Percentiles rank a stretch among this genome's conserved stretches.
Evolutionary conservation across 2,113 vertebrate species (phyloP).

Genomic region (Plotosus lineatus): DNA sequence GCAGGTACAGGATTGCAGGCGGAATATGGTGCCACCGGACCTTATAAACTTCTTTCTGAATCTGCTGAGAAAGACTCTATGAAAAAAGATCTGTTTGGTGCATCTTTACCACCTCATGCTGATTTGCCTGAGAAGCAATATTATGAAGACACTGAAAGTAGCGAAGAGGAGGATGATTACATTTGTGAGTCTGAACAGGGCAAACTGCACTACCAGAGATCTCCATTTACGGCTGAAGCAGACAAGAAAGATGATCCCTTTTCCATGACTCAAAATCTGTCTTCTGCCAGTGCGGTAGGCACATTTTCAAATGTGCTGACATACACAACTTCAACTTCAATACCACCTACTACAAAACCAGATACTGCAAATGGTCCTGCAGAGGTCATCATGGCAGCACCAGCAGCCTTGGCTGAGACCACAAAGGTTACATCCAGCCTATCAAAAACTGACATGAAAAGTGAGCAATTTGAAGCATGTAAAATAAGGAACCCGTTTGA

Average conservation of each 20-base stretch:
- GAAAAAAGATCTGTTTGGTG: conserved; percentile 74
- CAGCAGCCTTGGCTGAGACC: conserved; percentile 50
- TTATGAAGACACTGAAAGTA: conserved; percentile 76
- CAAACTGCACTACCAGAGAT: conserved; percentile 59
- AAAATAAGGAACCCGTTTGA: conserved; percentile 64
- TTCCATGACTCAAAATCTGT: conserved; percentile 59
- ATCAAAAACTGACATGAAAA: conserved; percentile 60
- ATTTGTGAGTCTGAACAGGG: conserved; percentile 61
- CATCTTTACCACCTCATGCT: conserved; percentile 75
- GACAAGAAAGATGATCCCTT: conserved; percentile 52
- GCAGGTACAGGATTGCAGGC: conserved; percentile 57
- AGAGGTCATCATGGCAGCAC: conserved; percentile 73
- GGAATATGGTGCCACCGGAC: conserved; percentile 52
- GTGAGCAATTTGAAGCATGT: conserved; percentile 62
- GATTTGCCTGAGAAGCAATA: conserved; percentile 69
- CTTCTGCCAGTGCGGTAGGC: conserved; percentile 47
- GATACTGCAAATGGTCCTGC: conserved; percentile 80
- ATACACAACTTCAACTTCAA: conserved; percentile 62
- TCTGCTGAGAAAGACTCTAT: conserved; percentile 65
- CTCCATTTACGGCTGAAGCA: conserved; percentile 51
- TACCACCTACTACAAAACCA: conserved; percentile 59
- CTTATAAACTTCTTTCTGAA: conserved; percentile 57
- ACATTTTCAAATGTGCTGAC: conserved; percentile 67
- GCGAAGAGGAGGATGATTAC: conserved; percentile 74
- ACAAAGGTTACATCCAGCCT: conserved; percentile 52